These are phyloP conservation scores for Telenomus remus DNA, from an alignment of 1,140 invertebrate species.

Conservation along the genomic window DNA sequence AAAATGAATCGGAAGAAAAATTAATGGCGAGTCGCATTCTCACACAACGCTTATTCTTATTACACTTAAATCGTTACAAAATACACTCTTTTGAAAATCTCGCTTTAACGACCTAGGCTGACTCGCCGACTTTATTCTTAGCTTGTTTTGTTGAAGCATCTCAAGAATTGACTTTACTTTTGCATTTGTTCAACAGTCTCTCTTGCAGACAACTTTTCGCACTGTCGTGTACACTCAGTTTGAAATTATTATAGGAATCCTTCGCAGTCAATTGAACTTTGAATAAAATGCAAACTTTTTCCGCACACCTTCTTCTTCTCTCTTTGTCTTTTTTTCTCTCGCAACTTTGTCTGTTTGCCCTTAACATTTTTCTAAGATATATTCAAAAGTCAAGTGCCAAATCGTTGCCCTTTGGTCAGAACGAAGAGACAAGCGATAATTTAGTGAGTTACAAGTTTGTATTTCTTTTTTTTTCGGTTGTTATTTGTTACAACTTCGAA, in stretches of 20 bases:
- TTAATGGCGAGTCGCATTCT: slow-evolving; percentile 28
- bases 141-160: slow-evolving; percentile 47
- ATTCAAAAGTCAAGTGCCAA: slow-evolving; percentile 49
- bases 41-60: slow-evolving; percentile 47
- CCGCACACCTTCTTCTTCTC: too few relatives aligned
- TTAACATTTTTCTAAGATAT: slow-evolving; percentile 46
- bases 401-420: slow-evolving; percentile 34
- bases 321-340: too few relatives aligned
- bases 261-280: slow-evolving; percentile 50
- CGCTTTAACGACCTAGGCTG: slow-evolving; percentile 55
- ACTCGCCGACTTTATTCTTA: slow-evolving; percentile 62
- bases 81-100: slow-evolving; percentile 66
- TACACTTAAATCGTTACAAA: slow-evolving; percentile 71
- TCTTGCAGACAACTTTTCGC: slow-evolving; percentile 38
- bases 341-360: slow-evolving; percentile 36
- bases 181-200: slow-evolving; percentile 35
- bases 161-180: slow-evolving; percentile 50
- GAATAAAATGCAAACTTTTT: slow-evolving; percentile 43
- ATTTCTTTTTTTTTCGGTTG: too few relatives aligned
- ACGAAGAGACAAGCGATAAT: slow-evolving; percentile 49
- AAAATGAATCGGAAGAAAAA: too few relatives aligned
- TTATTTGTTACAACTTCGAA: slow-evolving; percentile 69
- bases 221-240: slow-evolving; percentile 40
- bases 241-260: slow-evolving; percentile 47
- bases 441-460: too few relatives aligned